Percentiles rank a stretch among this genome's conserved stretches.
Evolutionary conservation across 2,888 invertebrate genomes (phyloP).

Genomic region (Lycophotia porphyrea): DNA sequence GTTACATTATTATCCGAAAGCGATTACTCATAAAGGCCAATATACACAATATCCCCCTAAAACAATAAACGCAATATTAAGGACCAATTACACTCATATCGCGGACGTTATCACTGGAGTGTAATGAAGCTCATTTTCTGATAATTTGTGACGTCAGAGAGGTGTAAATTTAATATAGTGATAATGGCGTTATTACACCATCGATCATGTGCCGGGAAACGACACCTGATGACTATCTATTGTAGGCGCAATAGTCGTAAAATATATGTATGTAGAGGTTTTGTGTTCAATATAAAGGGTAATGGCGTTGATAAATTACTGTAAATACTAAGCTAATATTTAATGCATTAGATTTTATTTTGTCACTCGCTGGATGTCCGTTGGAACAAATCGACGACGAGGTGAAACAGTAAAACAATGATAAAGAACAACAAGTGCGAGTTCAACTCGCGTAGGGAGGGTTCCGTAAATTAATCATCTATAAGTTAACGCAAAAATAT

Average conservation of each 20-base stretch:
- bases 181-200: slow-evolving; percentile 62
- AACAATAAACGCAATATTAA: slow-evolving; percentile 62
- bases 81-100: slow-evolving; percentile 61
- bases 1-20: slow-evolving; percentile 44
- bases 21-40: slow-evolving; percentile 42
- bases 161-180: slow-evolving; percentile 64
- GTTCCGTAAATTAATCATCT: too few relatives aligned
- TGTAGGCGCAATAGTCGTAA: slow-evolving; percentile 19
- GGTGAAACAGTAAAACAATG: not conserved
- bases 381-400: not conserved
- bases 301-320: slow-evolving; percentile 26
- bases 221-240: slow-evolving; percentile 55
- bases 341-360: not conserved
- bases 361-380: not conserved
- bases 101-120: slow-evolving; percentile 55
- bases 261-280: slow-evolving; percentile 34
- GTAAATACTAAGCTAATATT: not conserved
- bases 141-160: slow-evolving; percentile 65
- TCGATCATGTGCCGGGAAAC: slow-evolving; percentile 65
- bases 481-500: too few relatives aligned
- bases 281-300: slow-evolving; percentile 18
- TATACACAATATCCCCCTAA: slow-evolving; percentile 48
- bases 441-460: too few relatives aligned
- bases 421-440: too few relatives aligned
- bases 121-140: slow-evolving; percentile 67